Conservation (phyloP, 2,888 invertebrate genomes). For the Luperina testacea region DNA sequence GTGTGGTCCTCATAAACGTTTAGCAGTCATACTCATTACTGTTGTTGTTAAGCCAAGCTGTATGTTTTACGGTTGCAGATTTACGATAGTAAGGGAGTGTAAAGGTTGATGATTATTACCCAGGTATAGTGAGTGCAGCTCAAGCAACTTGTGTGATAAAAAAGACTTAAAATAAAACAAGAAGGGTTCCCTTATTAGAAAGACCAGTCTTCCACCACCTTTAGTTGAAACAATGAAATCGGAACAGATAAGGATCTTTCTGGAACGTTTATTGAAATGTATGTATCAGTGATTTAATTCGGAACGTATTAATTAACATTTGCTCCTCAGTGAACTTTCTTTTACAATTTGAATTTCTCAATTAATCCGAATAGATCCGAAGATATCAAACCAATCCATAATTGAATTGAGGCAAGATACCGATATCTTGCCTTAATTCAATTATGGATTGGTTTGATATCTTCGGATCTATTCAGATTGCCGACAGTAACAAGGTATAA, state of each 20-base stretch:
- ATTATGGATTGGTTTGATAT: too few species aligned
- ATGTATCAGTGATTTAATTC: conserved; percentile 39
- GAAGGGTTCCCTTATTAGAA: not conserved
- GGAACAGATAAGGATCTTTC: conserved; percentile 8
- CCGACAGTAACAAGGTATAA: not conserved
- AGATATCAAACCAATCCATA: not conserved
- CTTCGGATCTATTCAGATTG: too few species aligned
- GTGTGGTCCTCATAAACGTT: conserved; percentile 34
- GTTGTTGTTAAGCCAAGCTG: conserved; percentile 7
- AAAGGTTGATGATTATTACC: not conserved
- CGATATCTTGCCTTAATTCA: too few species aligned
- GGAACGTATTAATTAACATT: conserved; percentile 28
- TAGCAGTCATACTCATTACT: conserved; percentile 13
- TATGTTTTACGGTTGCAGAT: conserved; percentile 26
- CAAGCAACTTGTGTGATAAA: not conserved
- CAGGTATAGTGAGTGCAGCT: not conserved
- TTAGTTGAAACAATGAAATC: conserved; percentile 7
- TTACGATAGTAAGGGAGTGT: conserved; percentile 12
- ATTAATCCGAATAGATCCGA: not conserved
- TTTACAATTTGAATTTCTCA: not conserved
- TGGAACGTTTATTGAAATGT: conserved; percentile 31
- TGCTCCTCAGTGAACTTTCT: not conserved
- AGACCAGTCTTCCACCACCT: not conserved
- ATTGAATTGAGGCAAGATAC: not conserved
- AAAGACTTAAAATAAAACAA: not conserved